Evolutionary conservation across 30 jellyfish, hydroid and myxozoan genomes (phyloP), one percentile per base, ranked within the genome.

Genomic region (Phacellophora camtschatica): DNA sequence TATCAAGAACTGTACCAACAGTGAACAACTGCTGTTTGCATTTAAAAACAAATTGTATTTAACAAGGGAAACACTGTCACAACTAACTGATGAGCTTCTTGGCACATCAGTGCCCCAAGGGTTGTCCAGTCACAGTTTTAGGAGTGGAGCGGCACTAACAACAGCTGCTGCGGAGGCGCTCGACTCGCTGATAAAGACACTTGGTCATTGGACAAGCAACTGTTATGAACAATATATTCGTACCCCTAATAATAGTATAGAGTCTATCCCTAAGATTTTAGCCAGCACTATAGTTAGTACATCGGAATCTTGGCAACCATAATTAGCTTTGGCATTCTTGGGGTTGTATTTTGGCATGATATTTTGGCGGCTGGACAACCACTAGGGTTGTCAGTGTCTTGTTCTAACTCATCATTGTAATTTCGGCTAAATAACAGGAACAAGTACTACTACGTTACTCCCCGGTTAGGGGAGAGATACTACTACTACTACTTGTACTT

Each of bases 361-460:
- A 55, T 55, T 55, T 55, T 55, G 70, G 70, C 70, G 70, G 70
- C 70, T 55, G 70, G 70, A 55, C 70, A 30, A 55, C 36, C 70
- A 30, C 23, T 55, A 55, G 4, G 70, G 70, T 55, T 30, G 70
- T 55, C 70, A 55, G 23, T 55, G 70, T 55, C 23, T 55, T 8
- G 36, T 55, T 55, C 70, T 15, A 19, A 55, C 70, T 0, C 70
- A 55, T 5, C 18, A 55, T 55, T 15, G 18, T 15, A 30, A 55
- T 55, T 55, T 55, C 23, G 34, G 70, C 70, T 54, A 8, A 15
- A 54, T 54, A 10, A 41, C 55, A 9, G 16, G n/a, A 13, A 54
- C 68, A 10, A 1, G 27, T 54, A 12, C 70, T 0, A 55, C 42
- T 55, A 5, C 7, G 34, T 12, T 13, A 55, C 23, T 34, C 23